These are phyloP conservation scores for Microtus pennsylvanicus DNA, from an alignment of 2,113 vertebrate species.

Conservation along the genomic window DNA sequence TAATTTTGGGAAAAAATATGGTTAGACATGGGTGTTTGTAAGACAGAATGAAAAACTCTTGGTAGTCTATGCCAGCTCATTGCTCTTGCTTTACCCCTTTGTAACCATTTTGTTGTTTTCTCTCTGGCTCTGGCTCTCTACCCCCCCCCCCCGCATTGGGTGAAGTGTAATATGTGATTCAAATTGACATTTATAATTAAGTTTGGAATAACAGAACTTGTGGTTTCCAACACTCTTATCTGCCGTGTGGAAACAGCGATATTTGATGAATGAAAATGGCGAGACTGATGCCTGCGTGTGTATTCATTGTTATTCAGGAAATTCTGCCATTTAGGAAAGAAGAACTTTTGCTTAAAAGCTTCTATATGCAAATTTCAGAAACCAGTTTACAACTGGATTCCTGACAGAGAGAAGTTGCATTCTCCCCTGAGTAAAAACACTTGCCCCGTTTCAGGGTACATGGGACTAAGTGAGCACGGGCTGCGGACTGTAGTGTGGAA, in stretches of 20 bases:
- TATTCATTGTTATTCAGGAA: background rate
- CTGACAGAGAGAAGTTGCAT: slow-evolving; percentile 1
- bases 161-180: background rate
- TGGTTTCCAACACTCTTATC: background rate
- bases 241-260: background rate
- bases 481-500: background rate
- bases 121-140: background rate
- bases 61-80: background rate
- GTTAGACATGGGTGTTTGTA: background rate
- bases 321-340: background rate
- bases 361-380: background rate
- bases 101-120: background rate
- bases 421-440: background rate
- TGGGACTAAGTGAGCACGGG: background rate
- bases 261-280: background rate
- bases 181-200: background rate
- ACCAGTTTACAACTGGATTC: background rate
- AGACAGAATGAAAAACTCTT: background rate
- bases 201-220: background rate
- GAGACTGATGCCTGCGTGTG: background rate
- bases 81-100: background rate
- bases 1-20: slow-evolving; percentile 38
- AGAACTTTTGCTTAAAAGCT: slow-evolving; percentile 8
- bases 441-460: background rate
- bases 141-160: too few species aligned